Evolutionary conservation across 2,888 invertebrate genomes (phyloP).

Genomic region (Tridacna gigas): DNA sequence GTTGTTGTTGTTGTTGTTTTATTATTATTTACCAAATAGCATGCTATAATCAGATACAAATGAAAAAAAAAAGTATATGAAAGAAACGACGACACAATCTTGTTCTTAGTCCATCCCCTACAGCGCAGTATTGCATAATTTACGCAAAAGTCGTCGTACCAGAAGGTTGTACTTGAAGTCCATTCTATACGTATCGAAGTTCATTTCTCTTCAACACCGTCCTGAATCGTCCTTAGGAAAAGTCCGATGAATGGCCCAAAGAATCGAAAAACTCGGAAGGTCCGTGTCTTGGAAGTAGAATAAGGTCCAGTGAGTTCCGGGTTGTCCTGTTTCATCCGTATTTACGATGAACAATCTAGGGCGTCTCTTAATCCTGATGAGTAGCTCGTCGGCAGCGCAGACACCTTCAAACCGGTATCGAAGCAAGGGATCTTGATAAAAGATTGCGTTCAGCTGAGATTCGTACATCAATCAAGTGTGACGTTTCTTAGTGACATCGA

Average conservation of each 20-base stretch:
- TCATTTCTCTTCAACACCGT: constrained; percentile 10
- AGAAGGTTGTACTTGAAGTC: not conserved
- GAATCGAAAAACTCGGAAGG: constrained; percentile 24
- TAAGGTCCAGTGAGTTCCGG: constrained; percentile 15
- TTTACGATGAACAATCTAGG: constrained; percentile 26
- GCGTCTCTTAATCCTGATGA: not conserved
- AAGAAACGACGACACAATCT: not conserved
- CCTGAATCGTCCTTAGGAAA: constrained; percentile 23
- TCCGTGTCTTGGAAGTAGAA: constrained; percentile 22
- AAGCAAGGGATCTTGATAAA: not conserved
- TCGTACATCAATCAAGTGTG: constrained; percentile 4
- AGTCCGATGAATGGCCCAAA: not conserved
- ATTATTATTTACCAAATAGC: not conserved
- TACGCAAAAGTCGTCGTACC: constrained; percentile 1
- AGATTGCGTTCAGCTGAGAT: not conserved
- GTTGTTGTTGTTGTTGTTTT: not conserved
- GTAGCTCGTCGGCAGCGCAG: constrained; percentile 25
- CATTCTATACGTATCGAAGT: constrained; percentile 12
- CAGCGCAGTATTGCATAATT: not conserved
- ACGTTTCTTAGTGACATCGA: too few relatives aligned
- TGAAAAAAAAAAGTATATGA: too few relatives aligned
- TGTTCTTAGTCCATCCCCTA: not conserved
- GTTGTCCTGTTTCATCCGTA: constrained; percentile 3
- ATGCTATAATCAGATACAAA: too few relatives aligned
- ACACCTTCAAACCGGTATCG: constrained; percentile 23